These are phyloP conservation scores for Synanthedon andrenaeformis DNA, from an alignment of 2,888 invertebrate species.

Conservation along the genomic window DNA sequence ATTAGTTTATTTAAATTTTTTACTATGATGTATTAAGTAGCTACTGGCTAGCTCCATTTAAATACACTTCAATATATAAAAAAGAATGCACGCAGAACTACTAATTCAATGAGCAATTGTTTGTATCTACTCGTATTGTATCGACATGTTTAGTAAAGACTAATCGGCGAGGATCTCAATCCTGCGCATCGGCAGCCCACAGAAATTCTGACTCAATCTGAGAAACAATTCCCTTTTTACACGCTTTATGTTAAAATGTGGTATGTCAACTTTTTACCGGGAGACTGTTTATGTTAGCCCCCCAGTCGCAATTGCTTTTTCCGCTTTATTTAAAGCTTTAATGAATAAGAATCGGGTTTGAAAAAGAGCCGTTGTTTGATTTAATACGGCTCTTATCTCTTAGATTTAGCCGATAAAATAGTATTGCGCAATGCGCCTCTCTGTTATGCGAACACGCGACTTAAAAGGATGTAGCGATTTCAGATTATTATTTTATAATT, in stretches of 20 bases:
- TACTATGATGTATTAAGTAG: no score
- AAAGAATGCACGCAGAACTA: no score
- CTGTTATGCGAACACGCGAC: neutral
- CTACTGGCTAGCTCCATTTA: no score
- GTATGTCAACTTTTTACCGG: conserved; percentile 42
- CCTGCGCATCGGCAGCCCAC: neutral
- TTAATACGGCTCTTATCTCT: conserved; percentile 44
- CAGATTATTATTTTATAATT: conserved; percentile 14
- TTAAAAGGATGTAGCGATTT: conserved; percentile 4
- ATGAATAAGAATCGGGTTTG: conserved; percentile 59
- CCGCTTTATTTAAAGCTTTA: conserved; percentile 62
- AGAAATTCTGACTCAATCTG: conserved; percentile 1
- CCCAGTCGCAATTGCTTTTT: conserved; percentile 51
- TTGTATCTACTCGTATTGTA: no score
- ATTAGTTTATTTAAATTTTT: no score
- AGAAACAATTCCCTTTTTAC: conserved; percentile 25
- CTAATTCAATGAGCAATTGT: no score
- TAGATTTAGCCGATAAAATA: conserved; percentile 32
- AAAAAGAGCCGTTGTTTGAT: conserved; percentile 55
- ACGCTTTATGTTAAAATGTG: conserved; percentile 29
- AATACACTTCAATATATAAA: no score
- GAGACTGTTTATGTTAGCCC: conserved; percentile 59
- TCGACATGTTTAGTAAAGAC: no score
- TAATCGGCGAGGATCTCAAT: neutral
- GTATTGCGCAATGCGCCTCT: conserved; percentile 11